phyloP scores from a whole-genome alignment of 1,140 invertebrate species.

The Uloborus diversus region DNA sequence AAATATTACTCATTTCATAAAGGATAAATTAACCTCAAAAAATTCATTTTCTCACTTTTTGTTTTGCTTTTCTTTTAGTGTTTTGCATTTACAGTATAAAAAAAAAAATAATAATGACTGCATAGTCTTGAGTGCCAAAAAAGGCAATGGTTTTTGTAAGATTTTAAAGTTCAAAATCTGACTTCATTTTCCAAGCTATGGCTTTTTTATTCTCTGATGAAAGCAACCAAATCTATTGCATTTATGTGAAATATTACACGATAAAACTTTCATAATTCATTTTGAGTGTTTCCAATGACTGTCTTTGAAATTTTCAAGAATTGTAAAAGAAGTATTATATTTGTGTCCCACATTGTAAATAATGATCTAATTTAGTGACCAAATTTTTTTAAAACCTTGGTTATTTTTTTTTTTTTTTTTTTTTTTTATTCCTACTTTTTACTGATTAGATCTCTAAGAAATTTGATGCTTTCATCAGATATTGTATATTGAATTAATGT shows the following conservation, averaged over 20 bases:
- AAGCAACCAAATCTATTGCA: too few relatives aligned
- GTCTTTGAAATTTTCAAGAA: too few relatives aligned
- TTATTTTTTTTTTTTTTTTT: not conserved
- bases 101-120: not conserved
- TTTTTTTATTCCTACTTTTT: not conserved
- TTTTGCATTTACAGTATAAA: not conserved
- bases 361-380: not conserved
- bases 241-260: too few relatives aligned
- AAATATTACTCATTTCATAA: too few relatives aligned
- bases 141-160: too few relatives aligned
- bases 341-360: not conserved
- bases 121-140: not conserved
- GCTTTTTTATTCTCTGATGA: too few relatives aligned
- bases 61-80: not conserved
- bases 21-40: not conserved
- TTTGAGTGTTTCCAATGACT: too few relatives aligned
- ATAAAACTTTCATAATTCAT: too few relatives aligned
- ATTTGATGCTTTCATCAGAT: not conserved
- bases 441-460: not conserved
- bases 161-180: too few relatives aligned
- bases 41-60: not conserved
- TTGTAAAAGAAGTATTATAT: not conserved
- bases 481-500: not conserved
- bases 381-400: not conserved
- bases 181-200: too few relatives aligned